Evolutionary conservation across 2,113 vertebrate species (phyloP), one percentile per base, ranked within the genome.

Genomic region (Rhodinocichla rosea): DNA sequence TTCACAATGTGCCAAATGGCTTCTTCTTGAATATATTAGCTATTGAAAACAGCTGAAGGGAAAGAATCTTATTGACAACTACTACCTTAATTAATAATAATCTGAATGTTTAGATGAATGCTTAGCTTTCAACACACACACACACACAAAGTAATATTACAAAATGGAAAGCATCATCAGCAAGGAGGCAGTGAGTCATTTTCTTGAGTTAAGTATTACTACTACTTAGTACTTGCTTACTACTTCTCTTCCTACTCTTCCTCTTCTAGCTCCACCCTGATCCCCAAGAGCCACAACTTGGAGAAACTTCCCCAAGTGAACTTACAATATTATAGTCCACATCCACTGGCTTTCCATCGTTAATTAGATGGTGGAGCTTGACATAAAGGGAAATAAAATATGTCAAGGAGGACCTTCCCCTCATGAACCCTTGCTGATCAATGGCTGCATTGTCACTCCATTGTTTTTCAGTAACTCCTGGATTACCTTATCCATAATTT

Each of bases 351-450:
- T 52, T 65, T 26, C 15, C 8, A 33, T 37, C 11, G 3, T 42
- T 21, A 59, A 16, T 39, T 70, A 35, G 17, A 24, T 35, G 7
- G 33, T 11, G 53, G 10, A n/a, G 13, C 19, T 26, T 60, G n/a
- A 65, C 35, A 49, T n/a, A 60, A 73, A 78, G 57, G 15, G 22
- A 53, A 42, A 73, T 53, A 47, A 75, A 44, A 27, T 32, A 45
- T 47, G 33, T 64, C 28, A 40, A 52, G 17, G 20, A 35, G 19
- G 28, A 40, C 45, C 28, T 77, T 47, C 12, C 64, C 30, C 10
- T 65, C 1, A 0, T 33, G n/a, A 83, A 22, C 12, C 15, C 2
- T 3, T 59, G 39, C 30, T 64, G 17, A n/a, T 55, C 28, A 53
- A 7, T 53, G 28, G 30, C 16, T 30, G 52, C 27, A 3, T 56